These are phyloP conservation scores for Pimephales promelas DNA, from an alignment of 2,113 vertebrate species.

Conservation along the genomic window DNA sequence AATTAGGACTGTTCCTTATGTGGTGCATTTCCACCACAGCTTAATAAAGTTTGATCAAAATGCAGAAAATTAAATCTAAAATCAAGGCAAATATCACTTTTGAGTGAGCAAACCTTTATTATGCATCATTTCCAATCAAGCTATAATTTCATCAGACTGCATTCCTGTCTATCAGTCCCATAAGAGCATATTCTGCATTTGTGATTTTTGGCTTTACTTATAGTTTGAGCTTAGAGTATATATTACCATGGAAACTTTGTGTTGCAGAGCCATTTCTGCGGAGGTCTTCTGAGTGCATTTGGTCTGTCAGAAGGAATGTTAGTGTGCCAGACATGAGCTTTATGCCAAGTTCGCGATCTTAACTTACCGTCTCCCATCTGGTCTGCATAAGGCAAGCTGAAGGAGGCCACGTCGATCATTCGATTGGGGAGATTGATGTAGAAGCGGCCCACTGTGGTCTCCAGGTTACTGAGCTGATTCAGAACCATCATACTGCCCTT, in stretches of 20 bases:
- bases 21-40: background rate
- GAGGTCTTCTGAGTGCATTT: background rate
- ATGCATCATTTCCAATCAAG: background rate
- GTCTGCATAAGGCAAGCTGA: slow-evolving; percentile 93
- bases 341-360: background rate
- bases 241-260: background rate
- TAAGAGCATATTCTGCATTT: background rate
- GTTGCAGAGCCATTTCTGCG: background rate
- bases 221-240: slow-evolving; percentile 11
- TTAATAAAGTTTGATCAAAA: background rate
- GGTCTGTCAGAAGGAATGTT: slow-evolving; percentile 17
- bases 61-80: background rate
- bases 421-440: slow-evolving; percentile 97
- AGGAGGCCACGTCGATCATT: slow-evolving; percentile 94
- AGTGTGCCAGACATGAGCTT: slow-evolving; percentile 13
- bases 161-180: background rate
- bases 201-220: slow-evolving; percentile 19
- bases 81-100: background rate
- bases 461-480: slow-evolving; percentile 97
- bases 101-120: background rate
- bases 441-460: slow-evolving; percentile 95
- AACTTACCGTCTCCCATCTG: slow-evolving; percentile 96
- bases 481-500: slow-evolving; percentile 99
- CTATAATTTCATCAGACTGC: background rate
- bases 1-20: no score